These are phyloP conservation scores for Hydractinia symbiolongicarpus DNA, from an alignment of 30 jellyfish, hydroid and myxozoan species.

Conservation along the genomic window DNA sequence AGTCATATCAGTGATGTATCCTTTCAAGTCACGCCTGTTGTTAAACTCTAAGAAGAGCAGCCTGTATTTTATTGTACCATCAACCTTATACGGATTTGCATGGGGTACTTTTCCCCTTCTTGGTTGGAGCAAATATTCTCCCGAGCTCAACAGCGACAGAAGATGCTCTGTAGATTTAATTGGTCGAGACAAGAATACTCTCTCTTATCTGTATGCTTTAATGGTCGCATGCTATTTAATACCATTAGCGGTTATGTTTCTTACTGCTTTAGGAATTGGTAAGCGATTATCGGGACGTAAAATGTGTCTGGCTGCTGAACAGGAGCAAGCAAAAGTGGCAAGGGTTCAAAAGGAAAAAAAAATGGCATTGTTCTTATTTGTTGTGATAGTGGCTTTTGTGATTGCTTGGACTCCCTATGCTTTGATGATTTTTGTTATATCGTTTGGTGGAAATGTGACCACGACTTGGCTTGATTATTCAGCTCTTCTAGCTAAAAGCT, in stretches of 20 bases:
- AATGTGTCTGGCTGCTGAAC: background rate
- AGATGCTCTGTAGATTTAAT: background rate
- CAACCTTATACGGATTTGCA: background rate
- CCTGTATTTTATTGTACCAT: background rate
- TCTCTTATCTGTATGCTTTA: background rate
- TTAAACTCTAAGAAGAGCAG: background rate
- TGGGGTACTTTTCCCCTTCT: constrained; percentile 9
- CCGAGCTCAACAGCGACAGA: background rate
- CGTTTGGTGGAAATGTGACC: background rate
- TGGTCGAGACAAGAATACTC: background rate
- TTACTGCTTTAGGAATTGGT: no score
- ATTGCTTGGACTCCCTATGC: constrained; percentile 24
- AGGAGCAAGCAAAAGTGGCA: background rate
- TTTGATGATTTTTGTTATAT: background rate
- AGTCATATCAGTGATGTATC: background rate
- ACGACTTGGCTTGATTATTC: background rate
- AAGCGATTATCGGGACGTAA: background rate
- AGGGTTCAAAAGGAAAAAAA: background rate
- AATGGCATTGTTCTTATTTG: background rate
- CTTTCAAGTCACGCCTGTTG: background rate
- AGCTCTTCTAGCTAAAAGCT: constrained; percentile 5
- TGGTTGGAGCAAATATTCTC: background rate
- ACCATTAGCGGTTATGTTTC: background rate
- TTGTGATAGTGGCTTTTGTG: background rate
- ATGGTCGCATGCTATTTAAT: background rate